These are phyloP conservation scores for Bubalus kerabau DNA, from an alignment of 2,113 vertebrate genomes.

Conservation along the genomic window DNA sequence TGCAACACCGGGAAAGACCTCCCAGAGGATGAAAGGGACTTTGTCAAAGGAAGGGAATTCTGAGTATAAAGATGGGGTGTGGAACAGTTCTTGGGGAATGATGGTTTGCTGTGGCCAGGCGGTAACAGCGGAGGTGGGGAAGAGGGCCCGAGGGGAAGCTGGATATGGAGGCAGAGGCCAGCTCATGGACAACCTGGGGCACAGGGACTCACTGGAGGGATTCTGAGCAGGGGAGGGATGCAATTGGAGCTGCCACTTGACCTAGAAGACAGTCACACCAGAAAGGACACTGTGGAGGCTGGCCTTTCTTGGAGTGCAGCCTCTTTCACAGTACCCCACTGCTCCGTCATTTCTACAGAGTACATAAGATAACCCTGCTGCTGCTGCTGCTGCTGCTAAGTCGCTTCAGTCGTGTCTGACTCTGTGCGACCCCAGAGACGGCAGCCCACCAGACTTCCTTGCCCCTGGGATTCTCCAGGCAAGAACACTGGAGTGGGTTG, in stretches of 20 bases:
- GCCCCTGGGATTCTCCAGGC: no score
- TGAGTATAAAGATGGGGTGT: neutral
- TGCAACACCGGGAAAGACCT: neutral
- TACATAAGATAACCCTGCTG: neutral
- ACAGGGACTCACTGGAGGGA: neutral
- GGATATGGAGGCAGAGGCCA: neutral
- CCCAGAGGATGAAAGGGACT: neutral
- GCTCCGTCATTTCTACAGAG: neutral
- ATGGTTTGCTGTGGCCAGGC: neutral
- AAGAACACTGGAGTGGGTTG: no score
- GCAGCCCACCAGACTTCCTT: no score
- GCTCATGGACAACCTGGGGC: neutral
- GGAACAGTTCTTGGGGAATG: neutral
- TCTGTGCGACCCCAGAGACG: no score
- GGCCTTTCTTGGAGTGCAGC: neutral
- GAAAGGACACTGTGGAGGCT: neutral
- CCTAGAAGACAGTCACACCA: neutral
- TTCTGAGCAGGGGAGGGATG: neutral
- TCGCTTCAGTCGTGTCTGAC: no score
- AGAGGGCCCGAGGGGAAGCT: neutral
- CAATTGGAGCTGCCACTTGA: neutral
- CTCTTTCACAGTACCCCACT: neutral
- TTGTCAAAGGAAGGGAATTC: neutral
- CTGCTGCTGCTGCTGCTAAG: no score
- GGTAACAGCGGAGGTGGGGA: neutral